phyloP scores from a whole-genome alignment of 2,113 vertebrate species.

The Brevimyrus niger region DNA sequence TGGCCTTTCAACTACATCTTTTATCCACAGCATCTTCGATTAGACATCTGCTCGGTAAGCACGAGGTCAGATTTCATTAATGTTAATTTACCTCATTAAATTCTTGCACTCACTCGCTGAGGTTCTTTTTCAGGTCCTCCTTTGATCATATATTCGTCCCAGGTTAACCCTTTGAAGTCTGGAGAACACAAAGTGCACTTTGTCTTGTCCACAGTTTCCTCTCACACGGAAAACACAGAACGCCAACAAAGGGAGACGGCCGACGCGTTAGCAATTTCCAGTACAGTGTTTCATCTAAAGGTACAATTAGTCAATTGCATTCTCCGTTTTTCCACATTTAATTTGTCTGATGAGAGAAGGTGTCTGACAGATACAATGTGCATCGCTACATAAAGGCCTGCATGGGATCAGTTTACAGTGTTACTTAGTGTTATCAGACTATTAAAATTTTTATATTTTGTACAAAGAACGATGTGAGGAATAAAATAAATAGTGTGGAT shows the following conservation, averaged over 20 bases:
- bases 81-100: constrained; percentile 71
- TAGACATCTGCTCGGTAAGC: constrained; percentile 61
- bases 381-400: not conserved
- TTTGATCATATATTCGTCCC: constrained; percentile 65
- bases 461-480: not conserved
- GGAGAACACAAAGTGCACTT: constrained; percentile 31
- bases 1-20: not conserved
- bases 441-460: not conserved
- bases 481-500: not conserved
- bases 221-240: not conserved
- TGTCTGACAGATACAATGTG: not conserved
- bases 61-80: constrained; percentile 65
- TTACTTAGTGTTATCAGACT: not conserved
- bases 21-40: constrained; percentile 32
- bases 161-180: constrained; percentile 58
- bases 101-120: constrained; percentile 55
- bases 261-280: not conserved
- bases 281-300: not conserved
- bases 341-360: not conserved
- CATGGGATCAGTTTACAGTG: not conserved
- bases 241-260: not conserved
- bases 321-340: not conserved
- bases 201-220: constrained; percentile 7
- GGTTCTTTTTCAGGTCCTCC: constrained; percentile 49
- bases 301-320: not conserved